Evolutionary conservation across 1,140 invertebrate genomes (phyloP), one percentile per base, ranked within the genome.

Genomic region (Galendromus occidentalis): DNA sequence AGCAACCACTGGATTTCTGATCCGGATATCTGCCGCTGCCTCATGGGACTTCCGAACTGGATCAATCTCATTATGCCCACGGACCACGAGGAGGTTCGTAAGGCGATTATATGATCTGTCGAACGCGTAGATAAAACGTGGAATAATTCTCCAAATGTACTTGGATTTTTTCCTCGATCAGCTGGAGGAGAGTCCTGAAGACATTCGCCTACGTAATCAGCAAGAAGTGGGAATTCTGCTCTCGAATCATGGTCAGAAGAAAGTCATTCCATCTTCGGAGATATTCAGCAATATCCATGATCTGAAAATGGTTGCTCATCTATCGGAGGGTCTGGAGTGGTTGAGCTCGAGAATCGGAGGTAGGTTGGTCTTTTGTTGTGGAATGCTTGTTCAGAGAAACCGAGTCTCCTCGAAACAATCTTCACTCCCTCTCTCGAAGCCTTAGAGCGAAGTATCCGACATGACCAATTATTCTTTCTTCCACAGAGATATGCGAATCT

Each of bases 201-300:
- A 91, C 72, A 80, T 91, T 44, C 76, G 86, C 30, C 82, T 85
- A 69, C 79, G 88, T 66, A 91, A 89, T 75, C 78, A 86, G 30
- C 83, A 87, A 65, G 92, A 96, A 77, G 89, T 91, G 0, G 87
- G 92, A 73, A 91, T 95, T 69, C 77, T 96, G 1, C 90, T 88
- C 17, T 85, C 84, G 41, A 92, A 89, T 75, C 76, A 93, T 17
- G 86, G 85, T 0, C 72, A 73, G 41, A 88, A 92, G 72, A 84
- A 85, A 28, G 83, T 86, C 17, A 86, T 91, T n/a, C 83, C 82
- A 7, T 78, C 82, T n/a, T 82, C 85, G 69, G 88, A 92, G 75
- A 88, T 93, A 66, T 78, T 92, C 7, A 83, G 83, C 0, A 87
- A 86, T 69, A 81, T 86, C 42, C 80, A 80, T 39, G 84, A 88